Conservation (phyloP, 2,113 vertebrate species). For the Bufo bufo region DNA sequence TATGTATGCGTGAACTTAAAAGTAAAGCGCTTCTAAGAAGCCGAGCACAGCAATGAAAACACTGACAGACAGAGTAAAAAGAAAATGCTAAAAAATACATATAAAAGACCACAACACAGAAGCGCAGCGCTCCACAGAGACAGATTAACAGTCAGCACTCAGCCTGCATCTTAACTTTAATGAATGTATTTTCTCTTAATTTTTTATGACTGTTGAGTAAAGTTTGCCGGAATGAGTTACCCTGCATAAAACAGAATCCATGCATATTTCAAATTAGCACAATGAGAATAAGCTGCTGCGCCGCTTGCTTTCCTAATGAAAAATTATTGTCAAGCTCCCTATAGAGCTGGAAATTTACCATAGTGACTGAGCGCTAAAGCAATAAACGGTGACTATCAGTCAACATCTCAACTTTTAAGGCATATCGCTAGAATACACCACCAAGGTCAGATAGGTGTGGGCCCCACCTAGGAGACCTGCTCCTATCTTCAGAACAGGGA, state of each 20-base stretch:
- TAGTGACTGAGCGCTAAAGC: not conserved
- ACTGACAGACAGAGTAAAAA: not conserved
- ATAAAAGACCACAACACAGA: not conserved
- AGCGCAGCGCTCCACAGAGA: not conserved
- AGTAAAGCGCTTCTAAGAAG: not conserved
- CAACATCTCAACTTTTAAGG: too few species aligned
- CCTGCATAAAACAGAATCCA: constrained; percentile 15
- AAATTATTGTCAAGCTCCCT: not conserved
- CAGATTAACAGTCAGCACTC: constrained; percentile 16
- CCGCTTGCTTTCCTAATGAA: not conserved
- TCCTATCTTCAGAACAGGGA: too few species aligned
- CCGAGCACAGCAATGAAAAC: not conserved
- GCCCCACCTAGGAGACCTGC: too few species aligned
- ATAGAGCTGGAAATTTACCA: not conserved
- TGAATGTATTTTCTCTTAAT: constrained; percentile 3
- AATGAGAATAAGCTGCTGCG: constrained; percentile 12
- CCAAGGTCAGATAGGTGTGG: too few species aligned
- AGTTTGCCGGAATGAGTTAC: constrained; percentile 7
- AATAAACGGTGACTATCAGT: too few species aligned
- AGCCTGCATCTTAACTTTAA: not conserved
- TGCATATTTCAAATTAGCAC: constrained; percentile 7
- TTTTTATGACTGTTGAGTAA: constrained; percentile 30
- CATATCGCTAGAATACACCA: too few species aligned
- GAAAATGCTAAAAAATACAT: not conserved
- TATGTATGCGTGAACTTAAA: not conserved